phyloP scores from a whole-genome alignment of 2,113 vertebrate species.

The Ranitomeya imitator region DNA sequence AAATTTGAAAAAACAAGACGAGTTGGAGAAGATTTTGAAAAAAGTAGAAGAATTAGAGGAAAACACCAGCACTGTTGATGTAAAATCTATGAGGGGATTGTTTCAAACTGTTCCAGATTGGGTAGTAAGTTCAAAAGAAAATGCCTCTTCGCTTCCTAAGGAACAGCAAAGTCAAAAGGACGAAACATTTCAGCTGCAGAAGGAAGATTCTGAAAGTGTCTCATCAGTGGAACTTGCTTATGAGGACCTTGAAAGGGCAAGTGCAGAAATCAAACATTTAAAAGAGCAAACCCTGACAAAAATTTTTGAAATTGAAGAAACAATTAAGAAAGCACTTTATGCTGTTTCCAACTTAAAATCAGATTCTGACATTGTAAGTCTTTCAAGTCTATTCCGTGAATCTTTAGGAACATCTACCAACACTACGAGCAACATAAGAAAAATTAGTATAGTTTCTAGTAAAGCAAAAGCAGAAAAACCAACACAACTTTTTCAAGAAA shows the following conservation, averaged over 20 bases:
- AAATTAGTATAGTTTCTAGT: slow-evolving; percentile 79
- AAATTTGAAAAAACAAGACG: slow-evolving; percentile 80
- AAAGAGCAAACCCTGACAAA: slow-evolving; percentile 91
- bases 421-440: slow-evolving; percentile 71
- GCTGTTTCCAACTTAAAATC: slow-evolving; percentile 90
- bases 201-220: slow-evolving; percentile 66
- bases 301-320: slow-evolving; percentile 86
- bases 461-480: slow-evolving; percentile 62
- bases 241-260: slow-evolving; percentile 87
- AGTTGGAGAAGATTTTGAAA: slow-evolving; percentile 82
- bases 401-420: slow-evolving; percentile 73
- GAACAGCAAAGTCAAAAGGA: slow-evolving; percentile 56
- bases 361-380: slow-evolving; percentile 79
- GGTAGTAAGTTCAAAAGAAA: slow-evolving; percentile 64
- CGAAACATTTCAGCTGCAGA: slow-evolving; percentile 59
- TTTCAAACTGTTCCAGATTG: slow-evolving; percentile 86
- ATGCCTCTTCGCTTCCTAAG: slow-evolving; percentile 57
- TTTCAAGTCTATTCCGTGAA: slow-evolving; percentile 83
- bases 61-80: slow-evolving; percentile 78
- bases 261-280: slow-evolving; percentile 84
- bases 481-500: slow-evolving; percentile 38
- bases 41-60: slow-evolving; percentile 83
- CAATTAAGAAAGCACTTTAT: slow-evolving; percentile 89
- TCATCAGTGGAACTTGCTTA: slow-evolving; percentile 82
- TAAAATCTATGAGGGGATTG: slow-evolving; percentile 76